Conservation (phyloP, 2,888 invertebrate genomes). For the Arctia plantaginis region DNA sequence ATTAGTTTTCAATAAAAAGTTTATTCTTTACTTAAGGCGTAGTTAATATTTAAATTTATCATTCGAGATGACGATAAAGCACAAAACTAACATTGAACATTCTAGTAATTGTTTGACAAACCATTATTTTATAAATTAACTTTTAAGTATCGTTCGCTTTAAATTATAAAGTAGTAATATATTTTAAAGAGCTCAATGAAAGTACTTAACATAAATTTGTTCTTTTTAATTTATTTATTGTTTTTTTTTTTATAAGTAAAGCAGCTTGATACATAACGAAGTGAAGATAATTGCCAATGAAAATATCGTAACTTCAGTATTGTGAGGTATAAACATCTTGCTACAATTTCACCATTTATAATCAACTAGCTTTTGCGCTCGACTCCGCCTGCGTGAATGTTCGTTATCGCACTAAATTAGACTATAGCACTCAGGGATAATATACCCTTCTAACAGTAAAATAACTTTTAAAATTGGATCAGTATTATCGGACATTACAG, state of each 20-base stretch:
- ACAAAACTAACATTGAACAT: slow-evolving; percentile 38
- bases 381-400: too few species aligned
- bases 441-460: too few species aligned
- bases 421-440: too few species aligned
- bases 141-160: slow-evolving; percentile 28
- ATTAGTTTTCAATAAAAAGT: slow-evolving; percentile 23
- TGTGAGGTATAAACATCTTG: background rate
- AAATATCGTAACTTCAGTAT: background rate
- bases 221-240: too few species aligned
- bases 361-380: too few species aligned
- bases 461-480: too few species aligned
- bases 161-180: too few species aligned
- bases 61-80: slow-evolving; percentile 47
- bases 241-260: too few species aligned
- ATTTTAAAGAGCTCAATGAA: background rate
- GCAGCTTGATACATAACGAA: background rate
- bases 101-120: slow-evolving; percentile 42
- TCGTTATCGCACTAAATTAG: too few species aligned
- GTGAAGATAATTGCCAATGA: background rate
- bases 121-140: slow-evolving; percentile 36
- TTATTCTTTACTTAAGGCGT: slow-evolving; percentile 27
- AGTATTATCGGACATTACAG: too few species aligned
- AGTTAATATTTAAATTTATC: slow-evolving; percentile 40
- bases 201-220: too few species aligned
- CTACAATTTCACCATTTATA: background rate